Percentiles rank a stretch among this genome's conserved stretches.
phyloP scores from a whole-genome alignment of 2,888 invertebrate species.

The Polymixis lichenea region DNA sequence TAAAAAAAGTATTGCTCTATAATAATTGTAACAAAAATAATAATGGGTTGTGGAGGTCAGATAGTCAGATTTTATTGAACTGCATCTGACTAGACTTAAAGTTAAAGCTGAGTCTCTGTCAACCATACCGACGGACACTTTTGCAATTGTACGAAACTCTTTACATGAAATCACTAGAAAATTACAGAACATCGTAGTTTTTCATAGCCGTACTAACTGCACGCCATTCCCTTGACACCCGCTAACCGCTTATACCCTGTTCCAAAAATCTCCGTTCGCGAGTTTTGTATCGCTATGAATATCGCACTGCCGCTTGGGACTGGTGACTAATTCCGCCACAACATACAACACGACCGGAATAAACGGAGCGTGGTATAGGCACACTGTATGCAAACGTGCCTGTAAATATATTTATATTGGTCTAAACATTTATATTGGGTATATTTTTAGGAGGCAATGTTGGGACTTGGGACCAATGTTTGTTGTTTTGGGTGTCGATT shows the following conservation, averaged over 20 bases:
- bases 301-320: conserved; percentile 71
- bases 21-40: too few species aligned
- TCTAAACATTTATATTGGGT: conserved; percentile 43
- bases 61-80: too few species aligned
- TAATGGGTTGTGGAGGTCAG: too few species aligned
- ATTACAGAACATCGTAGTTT: background rate
- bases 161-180: too few species aligned
- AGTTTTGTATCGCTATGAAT: conserved; percentile 66
- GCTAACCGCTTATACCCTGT: conserved; percentile 24
- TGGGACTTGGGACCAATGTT: conserved; percentile 36
- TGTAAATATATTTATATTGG: conserved; percentile 59
- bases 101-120: too few species aligned
- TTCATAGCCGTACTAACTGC: too few species aligned
- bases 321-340: conserved; percentile 76
- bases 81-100: too few species aligned
- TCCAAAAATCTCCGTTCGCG: conserved; percentile 18
- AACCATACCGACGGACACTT: too few species aligned
- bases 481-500: background rate
- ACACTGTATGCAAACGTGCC: conserved; percentile 38
- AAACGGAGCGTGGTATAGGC: conserved; percentile 61
- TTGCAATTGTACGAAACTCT: too few species aligned
- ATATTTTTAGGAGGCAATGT: conserved; percentile 37
- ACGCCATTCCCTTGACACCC: background rate
- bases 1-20: too few species aligned
- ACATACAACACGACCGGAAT: conserved; percentile 65